Percentiles rank a stretch among this genome's conserved stretches.
Evolutionary conservation across 2,888 invertebrate genomes (phyloP).

Genomic region (Phanerotoma sp.): DNA sequence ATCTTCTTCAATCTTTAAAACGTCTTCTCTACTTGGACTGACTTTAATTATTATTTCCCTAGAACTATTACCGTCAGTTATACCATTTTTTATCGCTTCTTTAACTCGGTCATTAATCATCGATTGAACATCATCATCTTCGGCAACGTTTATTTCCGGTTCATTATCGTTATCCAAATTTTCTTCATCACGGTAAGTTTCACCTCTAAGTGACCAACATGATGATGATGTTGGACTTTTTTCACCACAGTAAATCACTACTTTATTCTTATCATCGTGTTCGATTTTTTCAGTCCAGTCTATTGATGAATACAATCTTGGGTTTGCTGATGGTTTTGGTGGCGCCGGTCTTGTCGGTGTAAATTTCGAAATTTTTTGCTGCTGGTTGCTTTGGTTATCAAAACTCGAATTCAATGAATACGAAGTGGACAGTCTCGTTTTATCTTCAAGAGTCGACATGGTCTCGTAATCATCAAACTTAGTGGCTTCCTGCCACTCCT

Average conservation of each 20-base stretch:
- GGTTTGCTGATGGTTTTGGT: conserved; percentile 44
- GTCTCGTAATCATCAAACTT: conserved; percentile 41
- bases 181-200: conserved; percentile 12
- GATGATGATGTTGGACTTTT: conserved; percentile 46
- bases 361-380: conserved; percentile 5
- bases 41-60: conserved; percentile 63
- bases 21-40: conserved; percentile 57
- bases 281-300: conserved; percentile 32
- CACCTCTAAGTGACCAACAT: conserved; percentile 20
- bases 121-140: not conserved
- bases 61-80: not conserved
- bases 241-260: conserved; percentile 74
- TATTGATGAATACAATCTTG: not conserved
- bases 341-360: conserved; percentile 59
- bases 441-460: conserved; percentile 41
- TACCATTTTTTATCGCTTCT: not conserved
- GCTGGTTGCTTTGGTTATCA: not conserved
- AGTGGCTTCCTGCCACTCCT: conserved; percentile 46
- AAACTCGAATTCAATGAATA: not conserved
- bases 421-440: conserved; percentile 9
- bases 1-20: conserved; percentile 54
- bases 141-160: not conserved
- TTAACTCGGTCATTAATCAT: conserved; percentile 4
- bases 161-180: conserved; percentile 8
- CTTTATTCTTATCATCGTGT: conserved; percentile 62